phyloP scores from a whole-genome alignment of 2,888 invertebrate genomes.

The Rosalia funebris region DNA sequence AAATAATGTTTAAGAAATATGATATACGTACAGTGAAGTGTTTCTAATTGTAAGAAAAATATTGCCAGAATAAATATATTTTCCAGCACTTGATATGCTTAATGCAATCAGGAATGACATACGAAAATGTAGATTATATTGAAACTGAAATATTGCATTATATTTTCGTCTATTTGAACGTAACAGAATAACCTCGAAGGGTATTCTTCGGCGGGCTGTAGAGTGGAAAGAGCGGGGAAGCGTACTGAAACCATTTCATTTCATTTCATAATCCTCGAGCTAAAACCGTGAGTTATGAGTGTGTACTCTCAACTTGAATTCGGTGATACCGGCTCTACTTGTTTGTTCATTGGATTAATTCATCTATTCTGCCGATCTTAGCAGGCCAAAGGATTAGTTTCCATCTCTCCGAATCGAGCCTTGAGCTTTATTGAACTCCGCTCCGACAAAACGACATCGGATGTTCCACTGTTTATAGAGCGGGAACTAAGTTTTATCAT shows the following conservation, averaged over 20 bases:
- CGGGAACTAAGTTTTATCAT: slow-evolving; percentile 4
- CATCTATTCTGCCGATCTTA: slow-evolving; percentile 47
- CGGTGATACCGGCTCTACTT: slow-evolving; percentile 41
- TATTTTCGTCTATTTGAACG: background rate
- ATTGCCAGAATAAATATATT: no score
- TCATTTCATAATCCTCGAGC: slow-evolving; percentile 39
- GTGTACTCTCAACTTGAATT: slow-evolving; percentile 50
- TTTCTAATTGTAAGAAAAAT: no score
- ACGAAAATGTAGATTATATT: no score
- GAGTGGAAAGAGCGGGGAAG: slow-evolving; percentile 7
- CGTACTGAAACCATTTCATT: slow-evolving; percentile 20
- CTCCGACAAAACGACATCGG: slow-evolving; percentile 2
- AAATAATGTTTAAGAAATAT: no score
- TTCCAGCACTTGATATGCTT: no score
- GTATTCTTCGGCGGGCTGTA: background rate
- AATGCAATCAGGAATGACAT: no score
- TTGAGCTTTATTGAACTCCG: slow-evolving; percentile 8
- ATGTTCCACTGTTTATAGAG: slow-evolving; percentile 1
- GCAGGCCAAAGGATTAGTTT: slow-evolving; percentile 39
- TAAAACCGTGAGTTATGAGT: slow-evolving; percentile 47
- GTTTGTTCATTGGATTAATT: slow-evolving; percentile 49
- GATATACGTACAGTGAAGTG: no score
- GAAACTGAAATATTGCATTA: no score
- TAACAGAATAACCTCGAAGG: background rate
- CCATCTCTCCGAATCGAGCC: background rate